These are phyloP conservation scores for Ptilorrhoa leucosticta DNA, from an alignment of 2,113 vertebrate genomes.

Conservation along the genomic window DNA sequence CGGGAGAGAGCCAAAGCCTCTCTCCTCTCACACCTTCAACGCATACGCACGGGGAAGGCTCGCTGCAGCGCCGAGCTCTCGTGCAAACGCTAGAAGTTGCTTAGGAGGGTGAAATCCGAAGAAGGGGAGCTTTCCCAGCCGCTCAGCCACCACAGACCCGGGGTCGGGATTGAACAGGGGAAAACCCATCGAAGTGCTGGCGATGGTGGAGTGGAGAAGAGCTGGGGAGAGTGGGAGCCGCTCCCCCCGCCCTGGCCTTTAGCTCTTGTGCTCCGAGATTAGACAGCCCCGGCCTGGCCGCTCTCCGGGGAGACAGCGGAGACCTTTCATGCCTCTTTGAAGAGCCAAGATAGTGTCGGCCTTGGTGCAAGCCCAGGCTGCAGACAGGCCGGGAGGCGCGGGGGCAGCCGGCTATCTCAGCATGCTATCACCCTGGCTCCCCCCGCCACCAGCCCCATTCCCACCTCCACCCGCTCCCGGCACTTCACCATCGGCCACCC, in stretches of 20 bases:
- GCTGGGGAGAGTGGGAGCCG: background rate
- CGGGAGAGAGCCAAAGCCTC: background rate
- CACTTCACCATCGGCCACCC: background rate
- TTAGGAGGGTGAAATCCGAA: slow-evolving; percentile 34
- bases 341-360: slow-evolving; percentile 48
- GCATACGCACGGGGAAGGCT: background rate
- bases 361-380: background rate
- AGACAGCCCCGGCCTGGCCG: background rate
- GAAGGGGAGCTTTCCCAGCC: background rate
- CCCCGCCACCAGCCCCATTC: background rate
- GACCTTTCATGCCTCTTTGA: slow-evolving; percentile 43
- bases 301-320: slow-evolving; percentile 8
- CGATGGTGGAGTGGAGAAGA: background rate
- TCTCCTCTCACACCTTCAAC: slow-evolving; percentile 25
- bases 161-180: background rate
- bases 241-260: background rate
- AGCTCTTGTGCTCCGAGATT: background rate
- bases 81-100: slow-evolving; percentile 19
- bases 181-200: background rate
- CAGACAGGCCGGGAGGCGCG: slow-evolving; percentile 9
- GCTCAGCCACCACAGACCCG: background rate
- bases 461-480: background rate
- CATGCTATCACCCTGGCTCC: background rate
- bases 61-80: background rate
- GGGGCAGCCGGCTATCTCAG: slow-evolving; percentile 29